Percentiles rank a stretch among this genome's conserved stretches.
phyloP scores from a whole-genome alignment of 2,888 invertebrate genomes.

The Clostera curtula region DNA sequence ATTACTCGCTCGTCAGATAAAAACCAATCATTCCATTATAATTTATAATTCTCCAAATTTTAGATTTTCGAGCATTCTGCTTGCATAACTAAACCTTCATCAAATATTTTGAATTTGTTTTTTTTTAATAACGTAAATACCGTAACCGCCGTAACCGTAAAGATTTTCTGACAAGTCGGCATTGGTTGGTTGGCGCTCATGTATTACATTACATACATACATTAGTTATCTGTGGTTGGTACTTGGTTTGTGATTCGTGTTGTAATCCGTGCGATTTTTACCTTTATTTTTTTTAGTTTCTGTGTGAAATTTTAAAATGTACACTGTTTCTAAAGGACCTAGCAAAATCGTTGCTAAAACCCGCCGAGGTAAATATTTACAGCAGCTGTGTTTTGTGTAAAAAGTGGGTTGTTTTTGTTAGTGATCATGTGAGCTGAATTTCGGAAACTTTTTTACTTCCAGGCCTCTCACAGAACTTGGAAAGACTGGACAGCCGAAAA shows the following conservation, averaged over 20 bases:
- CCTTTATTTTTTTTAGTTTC: slow-evolving; percentile 55
- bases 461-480: slow-evolving; percentile 89
- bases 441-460: slow-evolving; percentile 39
- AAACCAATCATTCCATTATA: no score
- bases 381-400: slow-evolving; percentile 7
- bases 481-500: slow-evolving; percentile 83
- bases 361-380: slow-evolving; percentile 77
- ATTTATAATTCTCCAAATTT: no score
- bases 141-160: no score
- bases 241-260: slow-evolving; percentile 24
- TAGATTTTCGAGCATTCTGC: no score
- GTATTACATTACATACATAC: no score
- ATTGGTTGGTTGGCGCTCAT: no score
- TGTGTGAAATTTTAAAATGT: slow-evolving; percentile 78
- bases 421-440: slow-evolving; percentile 28
- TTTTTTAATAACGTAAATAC: no score
- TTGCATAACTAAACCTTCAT: no score
- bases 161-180: no score
- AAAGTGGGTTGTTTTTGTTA: slow-evolving; percentile 13
- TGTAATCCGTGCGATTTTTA: slow-evolving; percentile 47
- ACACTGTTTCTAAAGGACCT: slow-evolving; percentile 90
- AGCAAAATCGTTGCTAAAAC: slow-evolving; percentile 93
- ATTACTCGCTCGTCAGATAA: no score
- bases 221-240: not conserved
- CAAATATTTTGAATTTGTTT: no score